These are phyloP conservation scores for Neuroterus valhalla DNA, from an alignment of 1,140 invertebrate genomes.

Conservation along the genomic window DNA sequence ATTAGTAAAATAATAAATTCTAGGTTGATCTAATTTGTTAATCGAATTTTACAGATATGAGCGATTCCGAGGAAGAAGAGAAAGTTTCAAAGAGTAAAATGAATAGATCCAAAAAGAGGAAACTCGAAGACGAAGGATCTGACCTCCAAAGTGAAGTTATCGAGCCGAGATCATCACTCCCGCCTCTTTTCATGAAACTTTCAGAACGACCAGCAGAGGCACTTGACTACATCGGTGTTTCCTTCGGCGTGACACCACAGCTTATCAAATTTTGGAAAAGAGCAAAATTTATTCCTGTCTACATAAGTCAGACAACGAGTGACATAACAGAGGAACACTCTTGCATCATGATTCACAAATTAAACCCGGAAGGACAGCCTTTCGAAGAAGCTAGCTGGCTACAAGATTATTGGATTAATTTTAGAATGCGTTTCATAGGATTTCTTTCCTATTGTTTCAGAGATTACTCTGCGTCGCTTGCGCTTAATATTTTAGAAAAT, in stretches of 20 bases:
- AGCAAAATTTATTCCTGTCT: slow-evolving; percentile 89
- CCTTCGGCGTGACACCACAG: slow-evolving; percentile 90
- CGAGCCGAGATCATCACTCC: slow-evolving; percentile 80
- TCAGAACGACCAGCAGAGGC: slow-evolving; percentile 89
- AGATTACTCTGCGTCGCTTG: slow-evolving; percentile 82
- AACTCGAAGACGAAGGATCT: not conserved
- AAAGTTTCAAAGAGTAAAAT: not conserved
- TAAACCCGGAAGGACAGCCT: slow-evolving; percentile 74
- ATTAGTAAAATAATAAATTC: too few species aligned
- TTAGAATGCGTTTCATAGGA: slow-evolving; percentile 85
- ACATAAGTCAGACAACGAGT: slow-evolving; percentile 91
- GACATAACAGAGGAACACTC: slow-evolving; percentile 98
- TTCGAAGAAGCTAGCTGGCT: slow-evolving; percentile 80
- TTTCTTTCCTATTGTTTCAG: slow-evolving; percentile 86
- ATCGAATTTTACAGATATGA: slow-evolving; percentile 70
- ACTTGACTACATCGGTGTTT: slow-evolving; percentile 97
- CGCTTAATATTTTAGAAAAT: slow-evolving; percentile 85
- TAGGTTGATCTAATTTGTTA: too few species aligned
- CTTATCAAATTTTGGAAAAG: slow-evolving; percentile 96
- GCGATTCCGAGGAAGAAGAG: slow-evolving; percentile 23
- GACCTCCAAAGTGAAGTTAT: slow-evolving; percentile 31
- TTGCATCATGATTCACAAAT: slow-evolving; percentile 93
- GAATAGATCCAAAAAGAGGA: slow-evolving; percentile 12
- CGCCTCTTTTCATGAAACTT: slow-evolving; percentile 85
- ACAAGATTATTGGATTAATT: slow-evolving; percentile 87